Evolutionary conservation across 2,888 invertebrate species (phyloP).

Genomic region (Smittia aterrima): DNA sequence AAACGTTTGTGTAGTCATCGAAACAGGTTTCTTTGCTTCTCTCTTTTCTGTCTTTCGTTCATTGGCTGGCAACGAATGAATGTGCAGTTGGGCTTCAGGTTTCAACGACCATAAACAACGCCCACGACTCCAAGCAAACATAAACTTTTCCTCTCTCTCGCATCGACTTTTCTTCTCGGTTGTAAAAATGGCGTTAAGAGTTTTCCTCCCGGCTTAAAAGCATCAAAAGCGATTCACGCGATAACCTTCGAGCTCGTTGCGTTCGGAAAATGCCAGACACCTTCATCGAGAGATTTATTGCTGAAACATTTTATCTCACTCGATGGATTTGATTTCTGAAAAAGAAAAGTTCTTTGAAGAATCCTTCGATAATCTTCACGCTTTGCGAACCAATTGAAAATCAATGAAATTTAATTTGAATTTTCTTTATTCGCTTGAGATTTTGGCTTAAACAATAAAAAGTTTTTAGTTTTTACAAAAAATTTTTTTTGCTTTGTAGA

Average conservation of each 20-base stretch:
- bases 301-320: neutral
- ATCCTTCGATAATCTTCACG: no score
- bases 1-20: conserved; percentile 31
- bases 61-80: neutral
- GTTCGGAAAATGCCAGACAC: conserved; percentile 19
- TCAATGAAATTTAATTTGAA: no score
- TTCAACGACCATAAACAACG: conserved; percentile 10
- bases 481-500: neutral
- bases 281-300: neutral
- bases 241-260: neutral
- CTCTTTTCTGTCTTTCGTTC: conserved; percentile 28
- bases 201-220: conserved; percentile 2
- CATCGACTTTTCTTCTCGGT: conserved; percentile 4
- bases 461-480: neutral
- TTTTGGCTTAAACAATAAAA: neutral
- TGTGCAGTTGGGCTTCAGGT: neutral
- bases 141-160: conserved; percentile 8
- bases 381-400: no score
- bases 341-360: neutral
- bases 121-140: neutral
- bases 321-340: neutral
- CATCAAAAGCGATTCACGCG: conserved; percentile 40
- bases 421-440: no score
- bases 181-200: conserved; percentile 40
- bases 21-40: conserved; percentile 38